Percentiles rank a stretch among this genome's conserved stretches.
Conservation (phyloP, 2,888 invertebrate genomes). For the Lasioglossum vierecki region DNA sequence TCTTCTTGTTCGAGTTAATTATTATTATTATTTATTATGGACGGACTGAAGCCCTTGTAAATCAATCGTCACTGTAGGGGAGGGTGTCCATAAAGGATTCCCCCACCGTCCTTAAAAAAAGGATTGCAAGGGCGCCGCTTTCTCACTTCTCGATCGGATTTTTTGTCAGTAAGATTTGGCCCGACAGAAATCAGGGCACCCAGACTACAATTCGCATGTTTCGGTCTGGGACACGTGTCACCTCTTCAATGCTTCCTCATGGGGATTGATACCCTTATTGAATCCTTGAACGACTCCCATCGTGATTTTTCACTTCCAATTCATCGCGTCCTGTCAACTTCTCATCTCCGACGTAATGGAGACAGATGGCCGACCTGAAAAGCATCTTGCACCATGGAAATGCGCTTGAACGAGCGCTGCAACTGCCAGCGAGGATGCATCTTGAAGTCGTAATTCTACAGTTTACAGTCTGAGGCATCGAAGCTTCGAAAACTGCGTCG, state of each 20-base stretch:
- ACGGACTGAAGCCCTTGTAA: too few species aligned
- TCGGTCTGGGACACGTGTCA: not conserved
- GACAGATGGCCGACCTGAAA: not conserved
- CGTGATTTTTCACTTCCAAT: not conserved
- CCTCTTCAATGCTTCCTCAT: not conserved
- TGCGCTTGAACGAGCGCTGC: not conserved
- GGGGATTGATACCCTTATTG: not conserved
- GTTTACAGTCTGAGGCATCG: not conserved
- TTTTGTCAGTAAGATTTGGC: too few species aligned
- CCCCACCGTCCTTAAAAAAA: too few species aligned
- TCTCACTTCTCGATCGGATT: too few species aligned
- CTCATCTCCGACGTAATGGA: not conserved
- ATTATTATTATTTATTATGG: too few species aligned
- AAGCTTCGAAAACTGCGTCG: not conserved
- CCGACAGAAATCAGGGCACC: too few species aligned
- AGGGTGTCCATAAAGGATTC: too few species aligned
- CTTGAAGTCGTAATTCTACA: not conserved
- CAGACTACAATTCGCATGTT: not conserved
- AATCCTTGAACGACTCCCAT: not conserved
- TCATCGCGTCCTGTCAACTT: not conserved
- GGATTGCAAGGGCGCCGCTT: too few species aligned
- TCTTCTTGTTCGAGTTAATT: too few species aligned
- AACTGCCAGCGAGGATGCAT: not conserved
- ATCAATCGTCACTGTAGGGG: too few species aligned
- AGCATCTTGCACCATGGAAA: conserved; percentile 2